Conservation (phyloP, 2,888 invertebrate genomes). For the Yponomeuta evonymella region DNA sequence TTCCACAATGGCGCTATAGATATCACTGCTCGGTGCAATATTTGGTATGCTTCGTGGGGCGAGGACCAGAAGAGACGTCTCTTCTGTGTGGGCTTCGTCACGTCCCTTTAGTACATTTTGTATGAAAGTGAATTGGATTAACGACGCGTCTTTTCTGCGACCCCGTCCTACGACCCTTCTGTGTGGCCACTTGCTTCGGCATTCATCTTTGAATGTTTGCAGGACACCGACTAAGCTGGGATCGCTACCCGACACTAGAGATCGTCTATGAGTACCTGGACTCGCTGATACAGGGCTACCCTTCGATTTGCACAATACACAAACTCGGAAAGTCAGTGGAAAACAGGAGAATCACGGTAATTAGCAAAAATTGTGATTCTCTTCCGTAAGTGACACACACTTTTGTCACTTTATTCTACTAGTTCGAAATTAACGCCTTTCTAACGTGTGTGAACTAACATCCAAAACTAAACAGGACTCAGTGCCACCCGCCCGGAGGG, state of each 20-base stretch:
- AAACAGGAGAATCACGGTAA: conserved; percentile 37
- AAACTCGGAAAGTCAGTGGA: conserved; percentile 35
- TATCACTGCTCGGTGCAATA: neutral
- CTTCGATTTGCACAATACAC: conserved; percentile 35
- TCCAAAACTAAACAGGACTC: no score
- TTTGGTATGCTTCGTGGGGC: no score
- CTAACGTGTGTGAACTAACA: no score
- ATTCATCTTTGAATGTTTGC: no score
- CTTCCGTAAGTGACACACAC: neutral
- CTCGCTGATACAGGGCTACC: conserved; percentile 31
- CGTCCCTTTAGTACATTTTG: no score
- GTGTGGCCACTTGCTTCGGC: no score
- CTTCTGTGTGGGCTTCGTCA: no score
- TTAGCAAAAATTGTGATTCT: neutral
- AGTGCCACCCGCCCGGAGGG: no score
- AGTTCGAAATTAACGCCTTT: neutral
- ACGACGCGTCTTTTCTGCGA: no score
- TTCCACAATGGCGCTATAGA: neutral
- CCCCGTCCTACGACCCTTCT: no score
- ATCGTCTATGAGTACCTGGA: conserved; percentile 37
- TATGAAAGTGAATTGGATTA: no score
- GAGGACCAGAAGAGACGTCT: no score
- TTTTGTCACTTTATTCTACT: neutral
- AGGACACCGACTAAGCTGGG: conserved; percentile 41
- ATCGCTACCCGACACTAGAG: conserved; percentile 33